Base-by-base conservation (phyloP, 2,113 vertebrate species). In the Dromaius novaehollandiae region DNA sequence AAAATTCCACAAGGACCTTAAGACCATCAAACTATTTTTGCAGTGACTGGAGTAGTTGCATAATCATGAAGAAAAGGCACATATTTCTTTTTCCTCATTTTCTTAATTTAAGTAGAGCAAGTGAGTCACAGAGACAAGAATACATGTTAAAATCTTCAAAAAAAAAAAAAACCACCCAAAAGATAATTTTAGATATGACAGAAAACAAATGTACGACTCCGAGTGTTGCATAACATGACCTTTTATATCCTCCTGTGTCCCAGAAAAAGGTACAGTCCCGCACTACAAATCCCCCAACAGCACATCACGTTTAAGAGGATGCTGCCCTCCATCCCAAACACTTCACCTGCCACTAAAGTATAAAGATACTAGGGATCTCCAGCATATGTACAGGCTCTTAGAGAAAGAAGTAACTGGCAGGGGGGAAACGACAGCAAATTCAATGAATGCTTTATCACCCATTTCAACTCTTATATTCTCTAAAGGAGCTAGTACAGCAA, bases 111-210 rank as follows among this genome's bases (percentile, higher is more conserved):
- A 93, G 61, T 20, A 82, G 42, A 88, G 21, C 50, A 81, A 95
- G 19, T 93, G 96, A 96, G 71, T 96, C 95, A 96, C 53, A 76
- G 58, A 87, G 87, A 69, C 25, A 82, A 82, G 63, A 89, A 85
- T 85, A 69, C 8, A 40, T 24, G 20, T 15, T 79, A 88, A 89
- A 65, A 82, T 36, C 6, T 0, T 5, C 15, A 16, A 11, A 60
- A 83, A 56, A 58, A 78, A 40, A 51, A 38, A 48, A 60, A n/a
- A n/a, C n/a, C 17, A 58, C 17, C 32, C 5, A 18, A 12, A 20
- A 60, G n/a, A 55, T 81, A 61, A 91, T 92, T 94, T 95, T 87
- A 88, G 78, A 56, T 73, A 74, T 9, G 48, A 82, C 44, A 70
- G 44, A 93, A 91, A 91, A 68, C 7, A 84, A 92, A 87, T 20